Conservation (phyloP, 2,888 invertebrate genomes). For the Conomelus anceps region DNA sequence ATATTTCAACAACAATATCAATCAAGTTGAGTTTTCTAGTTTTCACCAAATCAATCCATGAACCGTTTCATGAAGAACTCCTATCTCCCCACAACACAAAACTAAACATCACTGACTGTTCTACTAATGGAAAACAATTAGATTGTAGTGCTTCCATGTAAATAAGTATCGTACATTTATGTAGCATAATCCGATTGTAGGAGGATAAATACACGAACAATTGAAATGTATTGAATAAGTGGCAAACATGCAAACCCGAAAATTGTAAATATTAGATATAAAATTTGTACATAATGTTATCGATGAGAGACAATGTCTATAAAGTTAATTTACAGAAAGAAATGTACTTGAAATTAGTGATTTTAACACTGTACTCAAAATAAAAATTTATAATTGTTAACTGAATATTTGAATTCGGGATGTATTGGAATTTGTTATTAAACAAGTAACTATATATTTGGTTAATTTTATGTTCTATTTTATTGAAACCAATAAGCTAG, state of each 20-base stretch:
- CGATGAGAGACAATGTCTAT: not conserved
- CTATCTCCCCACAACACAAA: not conserved
- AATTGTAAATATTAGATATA: not conserved
- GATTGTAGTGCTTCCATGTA: not conserved
- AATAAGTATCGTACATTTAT: not conserved
- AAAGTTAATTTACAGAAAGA: not conserved
- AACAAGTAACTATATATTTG: no score
- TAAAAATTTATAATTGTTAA: not conserved
- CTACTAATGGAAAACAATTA: not conserved
- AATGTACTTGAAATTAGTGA: not conserved
- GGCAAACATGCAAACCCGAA: not conserved
- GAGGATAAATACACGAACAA: not conserved
- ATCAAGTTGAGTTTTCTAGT: no score
- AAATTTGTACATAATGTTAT: not conserved
- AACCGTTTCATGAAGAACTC: not conserved
- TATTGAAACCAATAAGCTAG: no score
- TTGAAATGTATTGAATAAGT: not conserved
- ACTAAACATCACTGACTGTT: not conserved
- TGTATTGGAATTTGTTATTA: no score
- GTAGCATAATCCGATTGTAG: not conserved
- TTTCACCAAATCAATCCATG: not conserved
- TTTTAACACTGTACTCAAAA: not conserved
- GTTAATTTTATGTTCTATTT: no score
- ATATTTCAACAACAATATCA: no score
- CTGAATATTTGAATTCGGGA: no score